Conservation (phyloP, 2,797 vertebrate species). For the Lutjanus campechanus region DNA sequence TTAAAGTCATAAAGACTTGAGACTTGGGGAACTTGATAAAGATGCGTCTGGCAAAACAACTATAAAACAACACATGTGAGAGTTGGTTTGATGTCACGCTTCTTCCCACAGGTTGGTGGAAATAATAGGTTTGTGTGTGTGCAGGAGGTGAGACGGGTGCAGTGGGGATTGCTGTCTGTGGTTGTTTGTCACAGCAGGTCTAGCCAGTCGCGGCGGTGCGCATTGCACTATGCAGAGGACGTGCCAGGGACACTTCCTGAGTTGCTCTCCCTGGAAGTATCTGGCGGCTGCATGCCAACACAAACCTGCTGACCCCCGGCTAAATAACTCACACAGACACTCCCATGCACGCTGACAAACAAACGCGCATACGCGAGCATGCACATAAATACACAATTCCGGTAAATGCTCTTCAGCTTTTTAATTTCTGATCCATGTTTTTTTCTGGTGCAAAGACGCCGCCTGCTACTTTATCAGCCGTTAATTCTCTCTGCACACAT, state of each 20-base stretch:
- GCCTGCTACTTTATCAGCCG: slow-evolving; percentile 51
- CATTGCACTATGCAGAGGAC: slow-evolving; percentile 55
- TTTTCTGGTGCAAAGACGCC: slow-evolving; percentile 32
- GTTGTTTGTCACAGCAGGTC: slow-evolving; percentile 72
- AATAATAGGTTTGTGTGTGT: slow-evolving; percentile 4
- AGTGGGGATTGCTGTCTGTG: slow-evolving; percentile 46
- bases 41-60: slow-evolving; percentile 39
- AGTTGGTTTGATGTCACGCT: slow-evolving; percentile 24
- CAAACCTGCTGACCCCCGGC: slow-evolving; percentile 75
- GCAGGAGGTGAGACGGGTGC: slow-evolving; percentile 24
- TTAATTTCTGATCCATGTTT: slow-evolving; percentile 17
- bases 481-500: slow-evolving; percentile 56
- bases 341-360: slow-evolving; percentile 47
- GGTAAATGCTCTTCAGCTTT: neutral
- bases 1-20: slow-evolving; percentile 25
- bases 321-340: slow-evolving; percentile 52
- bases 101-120: slow-evolving; percentile 31
- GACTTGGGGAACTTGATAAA: slow-evolving; percentile 21
- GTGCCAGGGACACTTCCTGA: slow-evolving; percentile 82
- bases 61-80: slow-evolving; percentile 37
- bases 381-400: slow-evolving; percentile 5
- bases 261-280: slow-evolving; percentile 75
- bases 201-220: slow-evolving; percentile 57
- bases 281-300: slow-evolving; percentile 71
- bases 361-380: neutral